These are phyloP conservation scores for Poecile atricapillus DNA, from an alignment of 2,113 vertebrate species.

Conservation along the genomic window DNA sequence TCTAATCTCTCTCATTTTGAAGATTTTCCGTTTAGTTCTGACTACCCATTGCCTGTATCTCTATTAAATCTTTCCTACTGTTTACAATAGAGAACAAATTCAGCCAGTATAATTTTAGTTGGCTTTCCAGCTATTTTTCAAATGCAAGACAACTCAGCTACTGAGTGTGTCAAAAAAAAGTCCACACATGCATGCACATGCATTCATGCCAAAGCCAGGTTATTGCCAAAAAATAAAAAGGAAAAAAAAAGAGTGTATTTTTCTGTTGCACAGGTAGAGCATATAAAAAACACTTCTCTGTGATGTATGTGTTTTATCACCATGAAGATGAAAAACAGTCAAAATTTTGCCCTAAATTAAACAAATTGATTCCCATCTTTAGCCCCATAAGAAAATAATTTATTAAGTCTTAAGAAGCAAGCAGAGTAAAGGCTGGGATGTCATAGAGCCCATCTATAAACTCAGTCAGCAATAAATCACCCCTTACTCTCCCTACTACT, in stretches of 20 bases:
- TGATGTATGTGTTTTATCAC: not conserved
- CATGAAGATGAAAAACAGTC: not conserved
- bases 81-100: slow-evolving; percentile 38
- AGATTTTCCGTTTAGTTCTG: not conserved
- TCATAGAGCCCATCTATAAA: slow-evolving; percentile 54
- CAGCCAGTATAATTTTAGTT: not conserved
- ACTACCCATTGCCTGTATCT: not conserved
- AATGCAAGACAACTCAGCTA: not conserved
- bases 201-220: not conserved
- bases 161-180: not conserved
- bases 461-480: slow-evolving; percentile 66
- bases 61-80: slow-evolving; percentile 45
- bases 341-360: slow-evolving; percentile 55
- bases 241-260: not conserved
- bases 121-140: slow-evolving; percentile 23
- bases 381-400: slow-evolving; percentile 57
- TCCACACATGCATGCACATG: not conserved
- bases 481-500: slow-evolving; percentile 51
- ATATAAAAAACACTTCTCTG: not conserved
- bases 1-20: slow-evolving; percentile 26
- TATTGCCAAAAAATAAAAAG: not conserved
- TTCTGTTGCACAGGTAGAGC: not conserved
- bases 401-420: slow-evolving; percentile 52
- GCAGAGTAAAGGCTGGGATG: slow-evolving; percentile 45
- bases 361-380: slow-evolving; percentile 51